These are phyloP conservation scores for Atta colombica DNA, from an alignment of 1,140 invertebrate species.

Conservation along the genomic window DNA sequence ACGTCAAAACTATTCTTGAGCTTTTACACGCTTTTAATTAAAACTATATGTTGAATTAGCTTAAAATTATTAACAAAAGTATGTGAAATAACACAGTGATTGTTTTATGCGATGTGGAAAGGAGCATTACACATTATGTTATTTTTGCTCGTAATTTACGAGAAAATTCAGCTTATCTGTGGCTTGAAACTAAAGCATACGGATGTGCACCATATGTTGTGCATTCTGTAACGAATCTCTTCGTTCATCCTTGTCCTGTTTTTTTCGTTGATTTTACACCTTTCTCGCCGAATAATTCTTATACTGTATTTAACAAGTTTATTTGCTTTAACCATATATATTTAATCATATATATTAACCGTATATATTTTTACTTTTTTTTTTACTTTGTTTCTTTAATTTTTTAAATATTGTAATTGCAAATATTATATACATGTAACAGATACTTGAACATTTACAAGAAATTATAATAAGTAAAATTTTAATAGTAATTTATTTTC, in stretches of 20 bases:
- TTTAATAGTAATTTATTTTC: neutral
- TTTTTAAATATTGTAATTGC: neutral
- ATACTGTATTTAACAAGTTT: neutral
- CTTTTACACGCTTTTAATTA: neutral
- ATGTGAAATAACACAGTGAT: neutral
- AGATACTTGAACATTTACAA: neutral
- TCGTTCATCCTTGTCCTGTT: conserved; percentile 67
- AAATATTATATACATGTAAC: no score
- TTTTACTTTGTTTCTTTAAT: neutral
- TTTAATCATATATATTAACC: no score
- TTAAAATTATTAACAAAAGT: neutral
- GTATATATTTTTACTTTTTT: neutral
- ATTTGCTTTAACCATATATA: neutral
- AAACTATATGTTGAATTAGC: neutral
- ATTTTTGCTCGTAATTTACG: conserved; percentile 41
- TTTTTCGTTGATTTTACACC: conserved; percentile 18
- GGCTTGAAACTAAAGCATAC: conserved; percentile 42
- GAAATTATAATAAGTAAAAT: neutral
- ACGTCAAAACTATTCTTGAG: neutral
- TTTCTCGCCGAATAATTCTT: neutral
- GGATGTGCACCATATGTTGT: conserved; percentile 81
- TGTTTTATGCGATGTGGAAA: conserved; percentile 2
- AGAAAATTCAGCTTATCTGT: conserved; percentile 67
- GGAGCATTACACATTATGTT: neutral
- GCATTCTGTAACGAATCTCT: conserved; percentile 71